These are phyloP conservation scores for Lerista edwardsae DNA, from an alignment of 2,797 vertebrate genomes.

Conservation along the genomic window DNA sequence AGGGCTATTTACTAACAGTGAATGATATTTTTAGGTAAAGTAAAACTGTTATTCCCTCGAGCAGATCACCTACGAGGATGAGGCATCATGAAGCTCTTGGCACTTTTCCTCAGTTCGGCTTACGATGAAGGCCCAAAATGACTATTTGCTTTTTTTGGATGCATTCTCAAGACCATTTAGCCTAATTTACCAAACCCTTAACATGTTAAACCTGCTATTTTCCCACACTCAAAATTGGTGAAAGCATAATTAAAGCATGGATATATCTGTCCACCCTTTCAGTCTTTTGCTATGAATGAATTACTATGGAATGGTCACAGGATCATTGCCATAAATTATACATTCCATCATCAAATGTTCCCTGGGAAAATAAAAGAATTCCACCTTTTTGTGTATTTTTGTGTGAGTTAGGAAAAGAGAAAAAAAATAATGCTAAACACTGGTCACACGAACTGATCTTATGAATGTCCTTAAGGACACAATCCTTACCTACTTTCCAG, in stretches of 20 bases:
- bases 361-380: background rate
- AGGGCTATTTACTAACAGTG: accelerated
- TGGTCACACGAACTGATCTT: too few relatives aligned
- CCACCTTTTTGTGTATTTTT: background rate
- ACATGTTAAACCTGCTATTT: background rate
- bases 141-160: background rate
- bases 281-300: background rate
- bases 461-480: background rate
- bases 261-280: background rate
- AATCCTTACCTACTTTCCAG: too few relatives aligned
- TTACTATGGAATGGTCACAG: background rate
- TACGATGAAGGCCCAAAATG: background rate
- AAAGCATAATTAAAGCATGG: slow-evolving; percentile 3
- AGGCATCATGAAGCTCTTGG: background rate
- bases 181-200: background rate
- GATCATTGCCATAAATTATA: background rate
- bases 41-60: accelerated
- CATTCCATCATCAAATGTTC: background rate
- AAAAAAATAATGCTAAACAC: background rate
- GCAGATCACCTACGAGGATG: background rate
- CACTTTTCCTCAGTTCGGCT: background rate
- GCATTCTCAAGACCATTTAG: background rate
- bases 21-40: background rate
- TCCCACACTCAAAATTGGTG: background rate
- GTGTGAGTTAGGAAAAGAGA: background rate